Percentiles rank a stretch among this genome's conserved stretches.
phyloP scores from a whole-genome alignment of 2,797 vertebrate species.

The Oophaga sylvatica region DNA sequence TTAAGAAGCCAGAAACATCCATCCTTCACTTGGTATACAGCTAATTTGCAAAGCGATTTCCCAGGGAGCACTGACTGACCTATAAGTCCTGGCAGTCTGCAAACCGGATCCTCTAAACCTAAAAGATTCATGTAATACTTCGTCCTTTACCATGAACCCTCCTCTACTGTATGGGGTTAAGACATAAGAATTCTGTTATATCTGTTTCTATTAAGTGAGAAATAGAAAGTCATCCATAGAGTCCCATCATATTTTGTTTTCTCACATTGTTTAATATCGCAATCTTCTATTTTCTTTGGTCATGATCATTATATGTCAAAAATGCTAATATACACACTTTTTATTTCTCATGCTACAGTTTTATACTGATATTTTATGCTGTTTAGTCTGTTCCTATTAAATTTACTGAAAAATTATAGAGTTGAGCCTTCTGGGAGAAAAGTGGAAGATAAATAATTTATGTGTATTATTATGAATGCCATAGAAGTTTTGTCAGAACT shows the following conservation, averaged over 20 bases:
- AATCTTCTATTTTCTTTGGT: not conserved
- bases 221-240: not conserved
- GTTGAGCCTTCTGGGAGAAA: not conserved
- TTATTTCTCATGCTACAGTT: slow-evolving; percentile 4
- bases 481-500: slow-evolving; percentile 29
- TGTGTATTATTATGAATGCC: slow-evolving; percentile 15
- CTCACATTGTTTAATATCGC: not conserved
- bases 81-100: too few relatives aligned
- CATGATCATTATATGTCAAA: not conserved
- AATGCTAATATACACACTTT: not conserved
- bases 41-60: too few relatives aligned
- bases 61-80: too few relatives aligned
- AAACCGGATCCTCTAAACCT: too few relatives aligned
- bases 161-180: not conserved
- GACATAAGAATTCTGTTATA: not conserved
- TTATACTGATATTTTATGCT: slow-evolving; percentile 7
- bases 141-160: not conserved
- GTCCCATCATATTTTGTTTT: not conserved
- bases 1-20: too few relatives aligned
- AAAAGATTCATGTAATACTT: not conserved
- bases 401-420: not conserved
- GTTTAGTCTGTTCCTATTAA: slow-evolving; percentile 4
- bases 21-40: too few relatives aligned
- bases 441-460: slow-evolving; percentile 33
- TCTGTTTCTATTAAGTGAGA: not conserved